Evolutionary conservation across 2,888 invertebrate species (phyloP).

Genomic region (Alcis repandata): DNA sequence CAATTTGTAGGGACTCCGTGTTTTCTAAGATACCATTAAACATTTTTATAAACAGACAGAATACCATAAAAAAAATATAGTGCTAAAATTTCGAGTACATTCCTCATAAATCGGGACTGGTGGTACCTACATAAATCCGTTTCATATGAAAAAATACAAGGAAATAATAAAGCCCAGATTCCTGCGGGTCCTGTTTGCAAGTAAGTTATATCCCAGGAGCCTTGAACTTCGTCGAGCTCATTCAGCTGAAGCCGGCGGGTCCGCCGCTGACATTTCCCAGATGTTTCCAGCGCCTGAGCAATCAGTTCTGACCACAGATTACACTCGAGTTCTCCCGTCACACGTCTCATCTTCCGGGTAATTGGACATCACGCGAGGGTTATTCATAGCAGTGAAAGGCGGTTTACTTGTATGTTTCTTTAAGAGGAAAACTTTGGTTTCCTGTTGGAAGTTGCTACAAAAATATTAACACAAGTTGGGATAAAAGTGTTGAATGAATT

Average conservation of each 20-base stretch:
- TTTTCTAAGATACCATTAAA: too few species aligned
- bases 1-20: too few species aligned
- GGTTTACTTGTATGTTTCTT: constrained; percentile 19
- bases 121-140: background rate
- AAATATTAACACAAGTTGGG: background rate
- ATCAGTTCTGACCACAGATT: constrained; percentile 29
- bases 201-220: background rate
- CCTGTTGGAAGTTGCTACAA: background rate
- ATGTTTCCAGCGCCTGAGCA: constrained; percentile 41
- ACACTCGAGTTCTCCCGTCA: constrained; percentile 7
- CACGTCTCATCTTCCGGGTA: constrained; percentile 30
- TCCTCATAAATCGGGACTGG: background rate
- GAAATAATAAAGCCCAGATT: background rate
- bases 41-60: too few species aligned
- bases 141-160: background rate
- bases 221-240: constrained; percentile 15
- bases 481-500: background rate
- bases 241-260: constrained; percentile 2
- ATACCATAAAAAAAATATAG: too few species aligned
- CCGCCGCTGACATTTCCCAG: constrained; percentile 27
- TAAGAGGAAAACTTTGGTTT: constrained; percentile 13
- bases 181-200: too few species aligned
- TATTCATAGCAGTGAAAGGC: constrained; percentile 16
- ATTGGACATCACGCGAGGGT: constrained; percentile 21
- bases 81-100: too few species aligned